Base-by-base conservation (phyloP, 1,140 invertebrate species). In the Drosophila tropicalis region DNA sequence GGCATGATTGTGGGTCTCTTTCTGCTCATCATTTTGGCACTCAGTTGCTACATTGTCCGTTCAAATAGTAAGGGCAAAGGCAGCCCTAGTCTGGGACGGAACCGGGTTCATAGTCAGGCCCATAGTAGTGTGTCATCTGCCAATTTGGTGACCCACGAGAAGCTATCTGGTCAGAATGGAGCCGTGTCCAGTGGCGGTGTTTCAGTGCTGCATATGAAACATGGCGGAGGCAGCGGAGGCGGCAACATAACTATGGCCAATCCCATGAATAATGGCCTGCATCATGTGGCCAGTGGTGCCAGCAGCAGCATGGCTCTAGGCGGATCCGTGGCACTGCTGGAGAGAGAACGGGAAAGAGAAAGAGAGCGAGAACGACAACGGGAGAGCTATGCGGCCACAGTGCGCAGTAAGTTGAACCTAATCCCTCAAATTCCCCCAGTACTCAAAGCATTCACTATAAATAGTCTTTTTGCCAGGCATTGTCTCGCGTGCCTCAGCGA, bases 251-350 rank as follows among this genome's bases (percentile, higher is more conserved):
- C 81, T 3, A 87, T 92, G 79, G 66, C 89, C 19, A 92, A 92
- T 79, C 91, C 91, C 1, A 92, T 92, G 7, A 89, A 84, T 32
- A 92, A 91, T 74, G 84, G 87, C 1, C 63, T 91, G 12, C 73
- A 80, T 60, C 77, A 87, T 69, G 80, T 87, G 47, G 81, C 65
- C 44, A 81, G 73, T 15, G 92, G 92, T 25, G 93, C 93, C 13
- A 90, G 94, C 71, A 92, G 93, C 80, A 94, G 93, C 77, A 92
- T 94, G 63, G 93, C 92, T 3, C 92, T 94, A 0, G 93, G 93
- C 39, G 86, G 77, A 36, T 76, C 89, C 13, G 76, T 79, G 36
- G 70, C 76, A 2, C 47, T 90, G 56, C 54, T 81, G 62, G 82
- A 91, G 56, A 75, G 85, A 5, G 86, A 90, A 29, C 74, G 86